Conservation (phyloP, 2,888 invertebrate species). For the Phanerotoma sp. region DNA sequence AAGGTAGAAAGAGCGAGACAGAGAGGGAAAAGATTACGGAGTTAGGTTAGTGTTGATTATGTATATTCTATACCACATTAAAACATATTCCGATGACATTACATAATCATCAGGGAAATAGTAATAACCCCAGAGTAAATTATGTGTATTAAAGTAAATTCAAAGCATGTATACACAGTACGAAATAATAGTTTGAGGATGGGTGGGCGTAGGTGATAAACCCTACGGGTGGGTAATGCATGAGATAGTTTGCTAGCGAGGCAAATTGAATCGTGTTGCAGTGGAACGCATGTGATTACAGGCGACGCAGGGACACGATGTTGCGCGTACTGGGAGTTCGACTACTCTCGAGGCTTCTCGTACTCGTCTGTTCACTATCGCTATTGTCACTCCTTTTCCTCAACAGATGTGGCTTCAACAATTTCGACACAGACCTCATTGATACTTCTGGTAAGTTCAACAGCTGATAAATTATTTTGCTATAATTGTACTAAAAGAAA, state of each 20-base stretch:
- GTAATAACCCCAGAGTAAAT: too few species aligned
- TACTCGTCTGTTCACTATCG: constrained; percentile 62
- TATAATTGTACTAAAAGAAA: not conserved
- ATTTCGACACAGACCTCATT: constrained; percentile 50
- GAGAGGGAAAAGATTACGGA: too few species aligned
- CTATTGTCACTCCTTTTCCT: constrained; percentile 62
- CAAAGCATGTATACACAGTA: not conserved
- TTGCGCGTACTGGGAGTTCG: constrained; percentile 61
- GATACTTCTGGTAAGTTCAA: constrained; percentile 47
- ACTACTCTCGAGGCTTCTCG: constrained; percentile 61
- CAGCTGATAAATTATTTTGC: not conserved
- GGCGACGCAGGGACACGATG: constrained; percentile 56
- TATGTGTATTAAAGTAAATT: not conserved
- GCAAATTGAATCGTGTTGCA: constrained; percentile 38
- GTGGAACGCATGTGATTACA: constrained; percentile 40
- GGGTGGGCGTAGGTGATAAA: not conserved
- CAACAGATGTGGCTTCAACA: constrained; percentile 61
- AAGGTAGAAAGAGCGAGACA: too few species aligned
- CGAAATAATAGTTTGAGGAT: constrained; percentile 1
- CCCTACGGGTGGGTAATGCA: not conserved
- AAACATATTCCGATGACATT: too few species aligned
- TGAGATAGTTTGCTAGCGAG: constrained; percentile 4
- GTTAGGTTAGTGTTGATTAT: too few species aligned
- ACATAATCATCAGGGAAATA: too few species aligned
- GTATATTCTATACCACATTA: too few species aligned